Conservation (phyloP, 23 tunicate genomes). For the Halocynthia aurantium region DNA sequence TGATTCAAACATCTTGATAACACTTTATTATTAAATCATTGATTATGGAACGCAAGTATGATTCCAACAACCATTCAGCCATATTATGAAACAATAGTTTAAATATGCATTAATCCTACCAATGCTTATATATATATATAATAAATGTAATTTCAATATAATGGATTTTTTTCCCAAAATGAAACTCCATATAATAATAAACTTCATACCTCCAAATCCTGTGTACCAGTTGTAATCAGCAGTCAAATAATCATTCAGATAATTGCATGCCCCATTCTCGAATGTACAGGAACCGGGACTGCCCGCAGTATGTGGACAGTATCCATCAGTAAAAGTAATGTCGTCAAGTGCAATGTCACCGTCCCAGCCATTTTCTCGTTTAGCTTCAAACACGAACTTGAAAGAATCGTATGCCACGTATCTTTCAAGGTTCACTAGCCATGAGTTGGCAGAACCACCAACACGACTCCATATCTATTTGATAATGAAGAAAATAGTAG, state of each 20-base stretch:
- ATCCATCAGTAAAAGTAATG: slow-evolving; percentile 71
- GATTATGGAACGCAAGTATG: no score
- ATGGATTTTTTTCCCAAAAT: no score
- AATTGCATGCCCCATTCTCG: slow-evolving; percentile 61
- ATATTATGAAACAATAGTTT: no score
- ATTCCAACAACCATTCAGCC: no score
- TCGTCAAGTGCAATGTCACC: slow-evolving; percentile 88
- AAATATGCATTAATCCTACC: no score
- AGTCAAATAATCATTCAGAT: slow-evolving; percentile 26
- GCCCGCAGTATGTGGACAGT: slow-evolving; percentile 40
- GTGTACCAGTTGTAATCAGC: slow-evolving; percentile 45
- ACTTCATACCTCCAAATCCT: not conserved
- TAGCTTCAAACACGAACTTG: slow-evolving; percentile 32
- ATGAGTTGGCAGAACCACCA: slow-evolving; percentile 35
- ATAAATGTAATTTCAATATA: no score
- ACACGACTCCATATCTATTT: slow-evolving; percentile 53
- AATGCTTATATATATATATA: no score
- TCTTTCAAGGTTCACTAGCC: slow-evolving; percentile 23
- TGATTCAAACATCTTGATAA: no score
- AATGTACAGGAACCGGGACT: slow-evolving; percentile 49
- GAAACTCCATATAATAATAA: not conserved
- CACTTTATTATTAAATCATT: no score
- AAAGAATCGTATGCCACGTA: slow-evolving; percentile 17
- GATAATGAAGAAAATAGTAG: not conserved
- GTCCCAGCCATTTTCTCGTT: slow-evolving; percentile 47